Evolutionary conservation across 1,140 invertebrate genomes (phyloP).

Genomic region (Paramacrobiotus metropolitanus): DNA sequence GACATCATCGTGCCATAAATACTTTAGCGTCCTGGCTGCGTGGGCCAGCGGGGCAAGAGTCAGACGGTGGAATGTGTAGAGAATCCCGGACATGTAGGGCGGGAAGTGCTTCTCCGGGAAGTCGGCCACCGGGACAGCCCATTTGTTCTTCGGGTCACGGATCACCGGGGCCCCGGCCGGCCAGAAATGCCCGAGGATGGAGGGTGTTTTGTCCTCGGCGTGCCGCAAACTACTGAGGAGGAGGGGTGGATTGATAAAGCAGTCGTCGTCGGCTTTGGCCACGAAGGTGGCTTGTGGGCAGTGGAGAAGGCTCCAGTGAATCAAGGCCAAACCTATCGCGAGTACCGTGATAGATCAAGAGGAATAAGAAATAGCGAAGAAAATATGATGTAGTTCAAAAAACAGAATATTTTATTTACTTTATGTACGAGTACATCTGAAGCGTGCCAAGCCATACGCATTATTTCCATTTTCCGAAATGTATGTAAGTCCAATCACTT

Average conservation of each 20-base stretch:
- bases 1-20: not conserved
- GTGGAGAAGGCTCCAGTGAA: not conserved
- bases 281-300: not conserved
- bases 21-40: not conserved
- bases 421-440: too few relatives aligned
- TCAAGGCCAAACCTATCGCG: not conserved
- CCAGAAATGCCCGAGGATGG: not conserved
- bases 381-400: too few relatives aligned
- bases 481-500: too few relatives aligned
- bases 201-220: not conserved
- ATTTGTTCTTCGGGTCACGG: not conserved
- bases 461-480: too few relatives aligned
- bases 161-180: not conserved
- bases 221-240: not conserved
- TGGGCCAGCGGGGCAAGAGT: not conserved
- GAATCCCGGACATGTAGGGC: not conserved
- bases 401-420: too few relatives aligned
- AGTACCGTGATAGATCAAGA: too few relatives aligned
- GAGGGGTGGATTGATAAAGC: not conserved
- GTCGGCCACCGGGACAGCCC: not conserved
- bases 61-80: not conserved
- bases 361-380: too few relatives aligned
- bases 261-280: conserved; percentile 3
- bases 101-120: not conserved
- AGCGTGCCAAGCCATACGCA: too few relatives aligned